These are phyloP conservation scores for Hyles euphorbiae DNA, from an alignment of 1,140 invertebrate species.

Conservation along the genomic window DNA sequence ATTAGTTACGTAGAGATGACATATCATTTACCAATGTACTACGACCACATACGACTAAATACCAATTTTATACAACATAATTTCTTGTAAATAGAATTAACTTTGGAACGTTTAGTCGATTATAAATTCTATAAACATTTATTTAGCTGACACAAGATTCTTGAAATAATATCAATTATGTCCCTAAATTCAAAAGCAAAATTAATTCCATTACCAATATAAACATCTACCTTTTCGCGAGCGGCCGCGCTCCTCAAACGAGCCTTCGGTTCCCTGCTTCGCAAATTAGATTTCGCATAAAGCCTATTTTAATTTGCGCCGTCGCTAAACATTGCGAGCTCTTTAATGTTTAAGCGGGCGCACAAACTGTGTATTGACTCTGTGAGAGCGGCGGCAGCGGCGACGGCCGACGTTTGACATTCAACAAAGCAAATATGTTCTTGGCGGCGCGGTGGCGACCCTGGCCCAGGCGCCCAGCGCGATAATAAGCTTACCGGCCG, in stretches of 20 bases:
- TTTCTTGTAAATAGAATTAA: too few species aligned
- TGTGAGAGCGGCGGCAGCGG: slow-evolving; percentile 30
- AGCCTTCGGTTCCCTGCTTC: slow-evolving; percentile 58
- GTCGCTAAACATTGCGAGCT: slow-evolving; percentile 64
- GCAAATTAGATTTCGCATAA: slow-evolving; percentile 73
- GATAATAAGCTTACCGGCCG: slow-evolving; percentile 67
- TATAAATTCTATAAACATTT: too few species aligned
- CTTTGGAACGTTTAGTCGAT: too few species aligned
- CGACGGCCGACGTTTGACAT: slow-evolving; percentile 51
- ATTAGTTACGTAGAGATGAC: too few species aligned
- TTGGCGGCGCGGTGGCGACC: slow-evolving; percentile 33
- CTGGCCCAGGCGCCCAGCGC: slow-evolving; percentile 26
- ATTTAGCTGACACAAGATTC: too few species aligned
- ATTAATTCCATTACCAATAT: slow-evolving; percentile 69
- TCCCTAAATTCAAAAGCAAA: slow-evolving; percentile 48
- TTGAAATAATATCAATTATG: slow-evolving; percentile 24
- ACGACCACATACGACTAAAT: too few species aligned
- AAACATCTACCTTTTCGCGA: slow-evolving; percentile 55
- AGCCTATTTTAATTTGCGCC: slow-evolving; percentile 73
- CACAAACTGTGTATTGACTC: slow-evolving; percentile 60
- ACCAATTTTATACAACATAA: too few species aligned
- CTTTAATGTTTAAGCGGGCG: slow-evolving; percentile 69
- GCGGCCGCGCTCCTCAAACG: slow-evolving; percentile 53
- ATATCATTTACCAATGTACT: too few species aligned
- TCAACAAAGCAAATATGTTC: slow-evolving; percentile 64